A percentile compares a stretch with the other conserved stretches of the same genome.
Conservation (phyloP, 2,797 vertebrate species). For the Galagoides demidoff region DNA sequence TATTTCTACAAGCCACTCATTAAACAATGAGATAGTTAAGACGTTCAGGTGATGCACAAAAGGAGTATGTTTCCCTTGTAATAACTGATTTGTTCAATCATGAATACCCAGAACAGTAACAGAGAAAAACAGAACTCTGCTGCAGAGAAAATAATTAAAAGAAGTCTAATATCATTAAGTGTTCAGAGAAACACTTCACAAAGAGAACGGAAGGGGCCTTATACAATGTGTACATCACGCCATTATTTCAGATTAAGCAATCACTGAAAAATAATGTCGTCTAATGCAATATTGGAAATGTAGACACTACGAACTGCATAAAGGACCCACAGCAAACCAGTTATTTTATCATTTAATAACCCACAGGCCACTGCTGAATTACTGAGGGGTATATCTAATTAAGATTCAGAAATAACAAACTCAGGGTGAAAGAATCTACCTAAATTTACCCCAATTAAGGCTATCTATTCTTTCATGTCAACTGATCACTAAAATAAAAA, state of each 20-base stretch:
- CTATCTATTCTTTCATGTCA: constrained; percentile 1
- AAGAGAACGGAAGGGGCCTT: not conserved
- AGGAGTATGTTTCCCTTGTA: constrained; percentile 63
- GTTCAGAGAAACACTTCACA: constrained; percentile 30
- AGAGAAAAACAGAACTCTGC: constrained; percentile 4
- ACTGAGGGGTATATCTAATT: not conserved
- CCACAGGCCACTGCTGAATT: constrained; percentile 16
- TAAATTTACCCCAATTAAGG: constrained; percentile 18
- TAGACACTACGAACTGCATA: constrained; percentile 10
- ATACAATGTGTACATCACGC: constrained; percentile 33
- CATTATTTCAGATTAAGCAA: constrained; percentile 62
- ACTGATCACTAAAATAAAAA: constrained; percentile 23
- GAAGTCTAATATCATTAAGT: constrained; percentile 51
- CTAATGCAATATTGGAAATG: constrained; percentile 51
- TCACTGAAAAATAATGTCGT: constrained; percentile 56
- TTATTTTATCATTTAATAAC: constrained; percentile 60
- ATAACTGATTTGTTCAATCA: constrained; percentile 62
- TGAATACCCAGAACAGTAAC: constrained; percentile 36
- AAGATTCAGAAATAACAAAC: constrained; percentile 41
- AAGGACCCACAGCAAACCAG: not conserved
- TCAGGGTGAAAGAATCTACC: not conserved
- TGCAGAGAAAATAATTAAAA: constrained; percentile 65
- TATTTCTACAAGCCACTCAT: constrained; percentile 63
- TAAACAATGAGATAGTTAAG: constrained; percentile 63
- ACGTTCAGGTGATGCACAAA: constrained; percentile 48